Conservation (phyloP, 2,113 vertebrate species). For the Hippolais icterina region DNA sequence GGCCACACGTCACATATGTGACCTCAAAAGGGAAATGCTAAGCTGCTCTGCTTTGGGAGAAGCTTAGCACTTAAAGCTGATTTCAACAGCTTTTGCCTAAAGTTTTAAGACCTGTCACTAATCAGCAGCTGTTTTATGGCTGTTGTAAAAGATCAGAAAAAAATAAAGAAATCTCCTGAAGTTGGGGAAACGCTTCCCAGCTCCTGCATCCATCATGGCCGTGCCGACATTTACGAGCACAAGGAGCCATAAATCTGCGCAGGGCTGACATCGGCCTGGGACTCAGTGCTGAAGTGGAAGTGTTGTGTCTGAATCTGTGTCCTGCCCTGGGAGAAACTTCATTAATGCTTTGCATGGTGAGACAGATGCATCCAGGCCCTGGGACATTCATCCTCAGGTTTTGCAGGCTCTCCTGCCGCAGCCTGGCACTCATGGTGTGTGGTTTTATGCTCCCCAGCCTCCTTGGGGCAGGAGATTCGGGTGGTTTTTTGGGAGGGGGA, state of each 20-base stretch:
- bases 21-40: neutral
- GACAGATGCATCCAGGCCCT: neutral
- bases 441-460: neutral
- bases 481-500: neutral
- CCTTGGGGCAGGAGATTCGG: neutral
- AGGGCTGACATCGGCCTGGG: rapidly evolving
- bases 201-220: neutral
- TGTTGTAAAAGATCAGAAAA: constrained; percentile 55
- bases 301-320: constrained; percentile 13
- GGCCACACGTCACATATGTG: neutral
- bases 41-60: neutral
- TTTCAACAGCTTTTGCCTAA: constrained; percentile 63
- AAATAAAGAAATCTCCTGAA: neutral
- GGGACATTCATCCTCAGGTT: neutral
- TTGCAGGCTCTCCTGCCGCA: neutral
- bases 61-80: constrained; percentile 56
- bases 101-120: constrained; percentile 62
- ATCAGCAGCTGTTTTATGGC: constrained; percentile 63
- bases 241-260: neutral
- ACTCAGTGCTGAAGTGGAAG: neutral
- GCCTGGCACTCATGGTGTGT: neutral
- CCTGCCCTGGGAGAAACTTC: neutral
- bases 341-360: neutral
- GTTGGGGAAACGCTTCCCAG: neutral
- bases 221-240: neutral